A percentile compares a stretch with the other conserved stretches of the same genome.
Conservation (phyloP, 2,113 vertebrate genomes). For the Lepidothrix coronata region DNA sequence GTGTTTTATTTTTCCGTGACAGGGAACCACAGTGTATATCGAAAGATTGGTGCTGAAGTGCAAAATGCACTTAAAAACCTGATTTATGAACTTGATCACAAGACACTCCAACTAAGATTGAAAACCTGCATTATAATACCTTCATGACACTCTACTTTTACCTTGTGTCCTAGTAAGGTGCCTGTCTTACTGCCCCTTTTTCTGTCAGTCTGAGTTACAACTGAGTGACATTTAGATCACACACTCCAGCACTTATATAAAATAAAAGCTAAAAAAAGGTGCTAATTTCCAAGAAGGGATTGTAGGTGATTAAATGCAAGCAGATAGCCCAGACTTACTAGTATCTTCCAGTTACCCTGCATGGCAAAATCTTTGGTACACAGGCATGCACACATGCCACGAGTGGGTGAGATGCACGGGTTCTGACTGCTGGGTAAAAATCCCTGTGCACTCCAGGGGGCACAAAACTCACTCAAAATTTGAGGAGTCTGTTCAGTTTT, state of each 20-base stretch:
- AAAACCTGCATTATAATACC: neutral
- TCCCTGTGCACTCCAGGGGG: accelerated
- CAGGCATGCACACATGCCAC: accelerated
- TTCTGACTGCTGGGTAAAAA: neutral
- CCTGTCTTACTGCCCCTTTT: neutral
- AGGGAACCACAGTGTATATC: neutral
- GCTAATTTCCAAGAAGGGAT: neutral
- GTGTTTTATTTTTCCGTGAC: neutral
- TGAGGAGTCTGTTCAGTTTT: neutral
- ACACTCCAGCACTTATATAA: neutral
- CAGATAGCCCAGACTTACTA: neutral
- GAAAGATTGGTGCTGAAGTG: neutral
- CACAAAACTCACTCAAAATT: neutral
- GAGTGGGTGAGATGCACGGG: accelerated
- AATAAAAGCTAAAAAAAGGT: neutral
- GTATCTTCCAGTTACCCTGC: neutral
- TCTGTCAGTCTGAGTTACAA: neutral
- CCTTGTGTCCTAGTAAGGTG: neutral
- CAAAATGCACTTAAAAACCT: neutral
- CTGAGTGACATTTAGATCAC: neutral
- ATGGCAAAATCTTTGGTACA: accelerated
- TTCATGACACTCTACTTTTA: neutral
- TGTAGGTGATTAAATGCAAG: neutral
- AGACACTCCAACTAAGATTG: neutral
- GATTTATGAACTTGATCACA: neutral